phyloP scores from a whole-genome alignment of 2,888 invertebrate species.

The Macaria liturata region DNA sequence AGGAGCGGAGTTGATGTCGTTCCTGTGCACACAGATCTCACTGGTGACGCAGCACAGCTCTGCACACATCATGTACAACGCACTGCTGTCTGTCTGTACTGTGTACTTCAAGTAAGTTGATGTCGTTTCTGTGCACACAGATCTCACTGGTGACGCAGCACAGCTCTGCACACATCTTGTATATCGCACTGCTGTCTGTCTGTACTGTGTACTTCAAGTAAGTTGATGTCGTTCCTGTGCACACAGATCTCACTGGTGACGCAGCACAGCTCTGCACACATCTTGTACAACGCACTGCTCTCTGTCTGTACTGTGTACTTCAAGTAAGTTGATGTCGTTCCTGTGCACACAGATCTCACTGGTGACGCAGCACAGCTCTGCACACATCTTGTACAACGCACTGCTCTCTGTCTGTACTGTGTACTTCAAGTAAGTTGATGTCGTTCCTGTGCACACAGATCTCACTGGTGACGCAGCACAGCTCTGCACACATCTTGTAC shows the following conservation, averaged over 20 bases:
- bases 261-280: slow-evolving; percentile 78
- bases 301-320: too few relatives aligned
- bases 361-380: too few relatives aligned
- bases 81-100: slow-evolving; percentile 80
- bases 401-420: too few relatives aligned
- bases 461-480: too few relatives aligned
- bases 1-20: slow-evolving; percentile 86
- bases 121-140: slow-evolving; percentile 81
- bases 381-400: too few relatives aligned
- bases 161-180: slow-evolving; percentile 80
- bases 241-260: slow-evolving; percentile 73
- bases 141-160: slow-evolving; percentile 75
- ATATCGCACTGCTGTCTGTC: slow-evolving; percentile 56
- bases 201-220: too few relatives aligned
- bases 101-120: slow-evolving; percentile 83
- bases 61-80: slow-evolving; percentile 81
- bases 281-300: slow-evolving; percentile 76
- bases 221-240: slow-evolving; percentile 75
- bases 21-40: slow-evolving; percentile 85
- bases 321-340: too few relatives aligned
- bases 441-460: too few relatives aligned
- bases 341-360: too few relatives aligned
- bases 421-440: too few relatives aligned
- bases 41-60: slow-evolving; percentile 82
- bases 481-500: too few relatives aligned